These are phyloP conservation scores for Agelas oroides DNA, from an alignment of 37 sponge, comb jelly and placozoan genomes.

Conservation along the genomic window DNA sequence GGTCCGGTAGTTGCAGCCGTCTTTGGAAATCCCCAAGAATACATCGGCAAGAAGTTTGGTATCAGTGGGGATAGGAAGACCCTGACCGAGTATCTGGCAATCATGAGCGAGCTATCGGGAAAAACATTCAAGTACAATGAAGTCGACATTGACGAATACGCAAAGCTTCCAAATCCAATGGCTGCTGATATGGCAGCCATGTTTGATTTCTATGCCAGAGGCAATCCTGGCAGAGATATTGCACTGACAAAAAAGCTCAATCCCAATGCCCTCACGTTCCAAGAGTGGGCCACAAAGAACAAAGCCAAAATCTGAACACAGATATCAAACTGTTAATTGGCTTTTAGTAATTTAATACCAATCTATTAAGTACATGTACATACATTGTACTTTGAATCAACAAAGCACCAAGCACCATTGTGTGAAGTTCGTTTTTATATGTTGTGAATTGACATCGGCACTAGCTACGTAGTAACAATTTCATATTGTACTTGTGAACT, in stretches of 20 bases:
- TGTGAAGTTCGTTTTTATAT: too few species aligned
- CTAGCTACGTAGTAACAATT: too few species aligned
- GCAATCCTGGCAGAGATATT: slow-evolving; percentile 45
- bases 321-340: neutral
- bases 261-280: slow-evolving; percentile 42
- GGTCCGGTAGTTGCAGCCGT: slow-evolving; percentile 69
- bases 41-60: slow-evolving; percentile 72
- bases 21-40: slow-evolving; percentile 55
- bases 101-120: slow-evolving; percentile 53
- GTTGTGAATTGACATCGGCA: too few species aligned
- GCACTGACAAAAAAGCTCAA: slow-evolving; percentile 54
- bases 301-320: slow-evolving; percentile 42
- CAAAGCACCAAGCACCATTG: too few species aligned
- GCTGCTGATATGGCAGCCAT: slow-evolving; percentile 70
- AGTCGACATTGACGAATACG: slow-evolving; percentile 49
- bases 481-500: too few species aligned
- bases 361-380: too few species aligned
- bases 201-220: slow-evolving; percentile 62
- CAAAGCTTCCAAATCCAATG: slow-evolving; percentile 62
- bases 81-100: slow-evolving; percentile 46
- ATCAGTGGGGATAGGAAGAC: slow-evolving; percentile 58
- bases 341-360: too few species aligned
- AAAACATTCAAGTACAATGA: slow-evolving; percentile 47
- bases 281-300: slow-evolving; percentile 55
- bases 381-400: too few species aligned